phyloP scores from a whole-genome alignment of 1,140 invertebrate species.

The Papilio xuthus region DNA sequence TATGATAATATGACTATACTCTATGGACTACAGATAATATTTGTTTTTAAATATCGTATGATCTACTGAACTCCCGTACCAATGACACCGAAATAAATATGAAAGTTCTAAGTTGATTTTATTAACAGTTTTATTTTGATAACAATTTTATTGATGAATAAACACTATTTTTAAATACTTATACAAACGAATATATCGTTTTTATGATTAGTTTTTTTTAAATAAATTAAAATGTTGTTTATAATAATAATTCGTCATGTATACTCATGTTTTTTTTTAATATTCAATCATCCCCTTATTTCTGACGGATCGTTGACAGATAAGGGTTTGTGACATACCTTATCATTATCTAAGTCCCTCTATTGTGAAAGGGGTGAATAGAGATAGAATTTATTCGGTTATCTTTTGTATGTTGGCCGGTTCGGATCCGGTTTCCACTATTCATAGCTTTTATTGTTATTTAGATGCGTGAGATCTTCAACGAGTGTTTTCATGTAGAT shows the following conservation, averaged over 20 bases:
- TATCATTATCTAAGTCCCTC: constrained; percentile 20
- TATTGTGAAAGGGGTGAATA: constrained; percentile 31
- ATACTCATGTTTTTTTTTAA: neutral
- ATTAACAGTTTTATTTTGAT: neutral
- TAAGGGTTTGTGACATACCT: neutral
- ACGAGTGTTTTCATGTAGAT: constrained; percentile 9
- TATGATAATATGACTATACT: neutral
- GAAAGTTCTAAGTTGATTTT: neutral
- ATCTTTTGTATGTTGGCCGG: neutral
- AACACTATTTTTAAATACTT: neutral
- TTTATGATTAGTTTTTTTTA: neutral
- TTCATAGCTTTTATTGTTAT: constrained; percentile 24
- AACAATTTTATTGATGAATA: neutral
- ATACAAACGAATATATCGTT: no score
- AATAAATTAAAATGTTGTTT: neutral
- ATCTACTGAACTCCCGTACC: constrained; percentile 32
- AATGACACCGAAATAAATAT: neutral
- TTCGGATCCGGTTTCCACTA: constrained; percentile 13
- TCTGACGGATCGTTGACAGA: constrained; percentile 11
- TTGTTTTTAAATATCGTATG: constrained; percentile 17
- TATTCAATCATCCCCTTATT: neutral
- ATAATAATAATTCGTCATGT: neutral
- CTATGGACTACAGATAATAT: constrained; percentile 24
- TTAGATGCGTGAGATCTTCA: constrained; percentile 20
- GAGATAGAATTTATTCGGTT: constrained; percentile 33